Evolutionary conservation across 1,140 invertebrate genomes (phyloP), one percentile per base, ranked within the genome.

Genomic region (Rhyacophila brunnea): DNA sequence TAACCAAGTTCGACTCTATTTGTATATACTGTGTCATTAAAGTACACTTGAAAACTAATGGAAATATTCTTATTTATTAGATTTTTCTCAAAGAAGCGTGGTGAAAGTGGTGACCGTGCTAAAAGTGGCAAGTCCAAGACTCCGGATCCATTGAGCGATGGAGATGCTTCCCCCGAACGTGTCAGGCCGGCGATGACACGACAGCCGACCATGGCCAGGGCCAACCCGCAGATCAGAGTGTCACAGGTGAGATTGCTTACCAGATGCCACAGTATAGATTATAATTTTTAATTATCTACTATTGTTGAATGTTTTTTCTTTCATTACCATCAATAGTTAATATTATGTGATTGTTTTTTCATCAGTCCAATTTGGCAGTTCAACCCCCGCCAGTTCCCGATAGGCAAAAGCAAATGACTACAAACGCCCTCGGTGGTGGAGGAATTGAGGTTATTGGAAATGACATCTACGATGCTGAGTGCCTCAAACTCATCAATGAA

Each of bases 401-500:
- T 9, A 88, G 92, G 58, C 82, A 83, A 15, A 91, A 91, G 67
- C 83, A 85, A 34, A 84, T 92, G 79, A 88, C 88, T 0, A 83
- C 86, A 0, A 74, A 72, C 10, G 80, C 78, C 10, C 72, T 88
- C 1, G 81, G 84, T 0, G 82, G 83, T 6, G 83, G 81, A 1
- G 82, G 86, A 5, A 83, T 90, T 0, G 90, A 92, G 70, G 81
- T 85, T 0, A 85, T 90, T 42, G 90, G 88, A 55, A 87, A 91
- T 67, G 91, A 95, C 71, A 87, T 93, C 55, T 93, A 87, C 67
- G 92, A 95, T 68, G 77, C 84, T 0, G 91, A 93, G 47, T 94
- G 91, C 69, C 77, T 98, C 32, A 95, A 95, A 70, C 76, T 96
- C 6, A 95, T 98, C 68, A 96, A 99, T 71, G 96, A 99, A 77